phyloP scores from a whole-genome alignment of 2,113 vertebrate species.

The Hemiprocne comata region DNA sequence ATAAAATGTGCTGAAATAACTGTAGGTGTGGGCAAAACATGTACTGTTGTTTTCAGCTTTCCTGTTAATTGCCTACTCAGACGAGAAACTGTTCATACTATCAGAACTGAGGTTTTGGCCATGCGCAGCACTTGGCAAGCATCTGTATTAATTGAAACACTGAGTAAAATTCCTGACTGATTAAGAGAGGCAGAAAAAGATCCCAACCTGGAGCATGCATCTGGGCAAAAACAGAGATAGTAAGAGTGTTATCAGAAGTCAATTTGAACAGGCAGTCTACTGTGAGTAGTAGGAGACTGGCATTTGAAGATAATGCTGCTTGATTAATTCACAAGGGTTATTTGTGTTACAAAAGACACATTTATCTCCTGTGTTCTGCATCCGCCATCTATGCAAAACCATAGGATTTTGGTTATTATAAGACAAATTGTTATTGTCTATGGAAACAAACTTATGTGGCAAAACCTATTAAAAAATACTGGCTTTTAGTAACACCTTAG shows the following conservation, averaged over 20 bases:
- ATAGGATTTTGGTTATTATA: neutral
- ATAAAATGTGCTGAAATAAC: neutral
- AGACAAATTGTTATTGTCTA: neutral
- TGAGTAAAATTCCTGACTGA: neutral
- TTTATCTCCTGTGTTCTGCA: neutral
- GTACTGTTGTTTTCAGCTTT: neutral
- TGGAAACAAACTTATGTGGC: neutral
- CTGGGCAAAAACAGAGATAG: neutral
- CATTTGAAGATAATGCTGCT: neutral
- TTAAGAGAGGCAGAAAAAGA: neutral
- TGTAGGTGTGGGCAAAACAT: neutral
- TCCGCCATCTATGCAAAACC: neutral
- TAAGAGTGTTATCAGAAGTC: neutral
- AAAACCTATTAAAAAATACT: neutral
- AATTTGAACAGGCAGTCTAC: neutral
- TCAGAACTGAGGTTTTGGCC: neutral
- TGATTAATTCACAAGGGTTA: neutral
- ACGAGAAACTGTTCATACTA: neutral
- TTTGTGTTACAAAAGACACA: neutral
- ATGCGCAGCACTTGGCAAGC: neutral
- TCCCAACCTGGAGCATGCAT: fast-evolving
- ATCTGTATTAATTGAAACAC: neutral
- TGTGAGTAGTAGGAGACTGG: neutral
- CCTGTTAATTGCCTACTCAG: neutral
- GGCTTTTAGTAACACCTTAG: neutral